Conservation (phyloP, 2,113 vertebrate species). For the Alosa alosa region DNA sequence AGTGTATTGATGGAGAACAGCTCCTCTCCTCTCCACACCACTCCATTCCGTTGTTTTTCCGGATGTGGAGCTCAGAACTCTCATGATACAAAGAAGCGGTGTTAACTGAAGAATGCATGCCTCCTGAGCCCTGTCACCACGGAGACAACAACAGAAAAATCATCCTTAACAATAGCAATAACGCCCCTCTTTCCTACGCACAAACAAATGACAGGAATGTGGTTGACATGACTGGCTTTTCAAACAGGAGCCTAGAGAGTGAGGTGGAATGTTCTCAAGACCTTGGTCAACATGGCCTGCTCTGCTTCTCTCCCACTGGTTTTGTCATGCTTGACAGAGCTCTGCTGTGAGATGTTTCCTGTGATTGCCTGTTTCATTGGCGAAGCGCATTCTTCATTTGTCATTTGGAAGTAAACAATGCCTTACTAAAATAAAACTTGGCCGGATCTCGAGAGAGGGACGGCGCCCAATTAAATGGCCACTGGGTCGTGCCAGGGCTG, state of each 20-base stretch:
- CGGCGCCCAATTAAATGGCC: background rate
- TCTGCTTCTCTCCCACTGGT: background rate
- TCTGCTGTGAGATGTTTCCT: background rate
- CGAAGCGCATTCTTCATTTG: background rate
- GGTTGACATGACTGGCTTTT: slow-evolving; percentile 10
- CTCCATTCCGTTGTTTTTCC: background rate
- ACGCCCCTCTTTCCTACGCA: background rate
- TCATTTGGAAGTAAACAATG: slow-evolving; percentile 16
- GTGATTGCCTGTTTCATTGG: background rate
- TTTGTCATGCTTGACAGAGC: slow-evolving; percentile 1
- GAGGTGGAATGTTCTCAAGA: slow-evolving; percentile 1
- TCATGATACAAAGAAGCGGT: background rate
- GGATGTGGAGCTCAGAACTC: background rate
- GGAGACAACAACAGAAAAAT: background rate
- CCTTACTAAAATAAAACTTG: background rate
- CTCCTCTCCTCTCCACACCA: background rate
- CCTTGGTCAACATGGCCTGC: background rate
- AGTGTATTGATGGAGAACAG: background rate
- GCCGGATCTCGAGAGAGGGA: background rate
- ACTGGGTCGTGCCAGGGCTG: background rate
- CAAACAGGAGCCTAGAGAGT: background rate
- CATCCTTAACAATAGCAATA: background rate
- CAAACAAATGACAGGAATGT: background rate
- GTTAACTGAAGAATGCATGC: background rate
- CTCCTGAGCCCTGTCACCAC: background rate